Evolutionary conservation across 2,888 invertebrate genomes (phyloP).

Genomic region (Nycteola revayana): DNA sequence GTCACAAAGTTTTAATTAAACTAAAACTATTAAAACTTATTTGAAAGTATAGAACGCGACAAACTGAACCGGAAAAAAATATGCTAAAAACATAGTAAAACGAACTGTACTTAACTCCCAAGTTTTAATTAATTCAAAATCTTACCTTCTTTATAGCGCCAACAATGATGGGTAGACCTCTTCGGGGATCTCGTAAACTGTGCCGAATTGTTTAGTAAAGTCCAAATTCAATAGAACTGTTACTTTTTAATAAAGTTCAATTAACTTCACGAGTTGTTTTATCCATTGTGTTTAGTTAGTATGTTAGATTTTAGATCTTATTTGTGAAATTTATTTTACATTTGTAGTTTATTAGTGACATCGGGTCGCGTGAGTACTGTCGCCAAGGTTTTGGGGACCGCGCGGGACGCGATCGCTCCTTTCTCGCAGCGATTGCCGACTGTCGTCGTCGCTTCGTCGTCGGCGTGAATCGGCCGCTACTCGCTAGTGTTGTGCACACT

Average conservation of each 20-base stretch:
- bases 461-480: conserved; percentile 12
- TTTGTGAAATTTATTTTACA: no score
- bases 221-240: conserved; percentile 39
- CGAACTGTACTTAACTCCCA: no score
- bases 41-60: no score
- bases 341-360: conserved; percentile 5
- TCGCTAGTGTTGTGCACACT: conserved; percentile 43
- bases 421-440: conserved; percentile 27
- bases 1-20: no score
- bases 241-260: conserved; percentile 22
- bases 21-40: no score
- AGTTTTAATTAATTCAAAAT: conserved; percentile 35
- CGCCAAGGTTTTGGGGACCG: background rate
- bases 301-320: no score
- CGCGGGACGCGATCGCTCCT: conserved; percentile 18
- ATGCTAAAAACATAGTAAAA: no score
- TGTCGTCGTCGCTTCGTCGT: conserved; percentile 25
- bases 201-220: conserved; percentile 32
- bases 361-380: conserved; percentile 6
- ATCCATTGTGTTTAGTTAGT: no score
- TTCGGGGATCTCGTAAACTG: conserved; percentile 37
- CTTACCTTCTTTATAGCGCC: conserved; percentile 41
- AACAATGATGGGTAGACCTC: conserved; percentile 28
- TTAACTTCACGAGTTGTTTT: background rate
- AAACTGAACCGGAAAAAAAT: no score